These are phyloP conservation scores for Fregata magnificens DNA, from an alignment of 2,113 vertebrate species.

Conservation along the genomic window DNA sequence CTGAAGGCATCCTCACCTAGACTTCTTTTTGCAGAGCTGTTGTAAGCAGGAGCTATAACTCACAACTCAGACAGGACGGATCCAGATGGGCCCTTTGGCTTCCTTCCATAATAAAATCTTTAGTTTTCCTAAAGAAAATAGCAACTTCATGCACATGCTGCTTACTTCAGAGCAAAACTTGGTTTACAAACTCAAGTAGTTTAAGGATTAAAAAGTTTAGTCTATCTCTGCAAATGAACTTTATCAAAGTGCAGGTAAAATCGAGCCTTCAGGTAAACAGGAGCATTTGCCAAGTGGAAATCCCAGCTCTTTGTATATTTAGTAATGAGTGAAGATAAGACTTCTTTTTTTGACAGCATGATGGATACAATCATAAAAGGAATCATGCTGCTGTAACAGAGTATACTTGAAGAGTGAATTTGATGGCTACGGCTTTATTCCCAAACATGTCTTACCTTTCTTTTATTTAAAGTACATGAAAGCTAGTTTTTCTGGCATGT, in stretches of 20 bases:
- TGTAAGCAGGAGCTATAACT: constrained; percentile 35
- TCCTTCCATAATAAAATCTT: neutral
- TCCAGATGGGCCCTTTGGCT: constrained; percentile 23
- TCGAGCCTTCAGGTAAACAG: constrained; percentile 69
- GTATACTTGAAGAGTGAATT: constrained; percentile 12
- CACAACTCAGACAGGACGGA: neutral
- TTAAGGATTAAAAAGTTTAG: constrained; percentile 41
- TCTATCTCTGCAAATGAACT: constrained; percentile 55
- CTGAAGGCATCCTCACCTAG: neutral
- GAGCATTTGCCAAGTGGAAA: constrained; percentile 71
- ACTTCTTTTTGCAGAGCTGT: neutral
- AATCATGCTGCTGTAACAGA: constrained; percentile 17
- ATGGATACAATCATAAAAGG: constrained; percentile 62
- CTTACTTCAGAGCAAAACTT: neutral
- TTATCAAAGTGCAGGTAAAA: constrained; percentile 64
- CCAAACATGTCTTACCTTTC: neutral
- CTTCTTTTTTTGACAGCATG: constrained; percentile 69
- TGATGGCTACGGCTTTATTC: neutral
- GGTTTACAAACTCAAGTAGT: neutral
- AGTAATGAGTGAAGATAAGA: constrained; percentile 71
- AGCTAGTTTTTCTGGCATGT: constrained; percentile 21
- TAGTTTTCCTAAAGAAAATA: neutral
- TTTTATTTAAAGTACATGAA: constrained; percentile 32
- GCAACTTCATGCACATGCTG: neutral
- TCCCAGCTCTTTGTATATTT: constrained; percentile 70